phyloP scores from a whole-genome alignment of 2,797 vertebrate genomes.

The Halcyon chelicuti region DNA sequence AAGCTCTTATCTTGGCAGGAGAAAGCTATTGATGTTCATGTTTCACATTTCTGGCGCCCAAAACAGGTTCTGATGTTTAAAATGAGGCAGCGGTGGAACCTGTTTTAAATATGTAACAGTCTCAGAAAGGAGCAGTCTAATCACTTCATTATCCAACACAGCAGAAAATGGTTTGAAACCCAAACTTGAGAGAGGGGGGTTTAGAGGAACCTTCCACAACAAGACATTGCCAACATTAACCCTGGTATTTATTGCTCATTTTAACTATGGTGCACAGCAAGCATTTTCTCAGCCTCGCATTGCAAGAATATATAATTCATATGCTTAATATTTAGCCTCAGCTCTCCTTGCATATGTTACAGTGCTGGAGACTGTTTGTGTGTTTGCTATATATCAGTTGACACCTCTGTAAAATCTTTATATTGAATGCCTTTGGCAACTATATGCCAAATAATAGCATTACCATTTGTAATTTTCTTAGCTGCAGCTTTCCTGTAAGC shows the following conservation, averaged over 20 bases:
- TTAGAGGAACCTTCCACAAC: slow-evolving; percentile 37
- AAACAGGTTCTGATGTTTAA: slow-evolving; percentile 64
- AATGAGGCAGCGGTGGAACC: slow-evolving; percentile 50
- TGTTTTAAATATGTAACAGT: slow-evolving; percentile 74
- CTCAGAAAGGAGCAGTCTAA: slow-evolving; percentile 56
- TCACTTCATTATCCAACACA: slow-evolving; percentile 69
- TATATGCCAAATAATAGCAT: slow-evolving; percentile 79
- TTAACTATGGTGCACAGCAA: slow-evolving; percentile 76
- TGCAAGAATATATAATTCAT: slow-evolving; percentile 79
- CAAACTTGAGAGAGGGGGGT: slow-evolving; percentile 52
- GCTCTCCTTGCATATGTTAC: slow-evolving; percentile 77
- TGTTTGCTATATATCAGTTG: slow-evolving; percentile 84
- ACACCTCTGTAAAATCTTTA: slow-evolving; percentile 86
- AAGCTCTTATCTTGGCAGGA: slow-evolving; percentile 60
- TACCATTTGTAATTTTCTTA: slow-evolving; percentile 80
- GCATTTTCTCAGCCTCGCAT: slow-evolving; percentile 67
- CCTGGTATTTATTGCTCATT: slow-evolving; percentile 79
- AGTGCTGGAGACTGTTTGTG: slow-evolving; percentile 77
- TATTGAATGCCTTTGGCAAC: slow-evolving; percentile 83
- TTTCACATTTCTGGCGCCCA: slow-evolving; percentile 61
- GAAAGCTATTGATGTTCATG: slow-evolving; percentile 56
- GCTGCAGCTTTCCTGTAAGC: slow-evolving; percentile 73
- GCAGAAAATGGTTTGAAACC: slow-evolving; percentile 68
- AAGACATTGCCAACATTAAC: slow-evolving; percentile 67
- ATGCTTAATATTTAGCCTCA: slow-evolving; percentile 76